phyloP scores from a whole-genome alignment of 2,797 vertebrate genomes.

The Muscicapa striata region DNA sequence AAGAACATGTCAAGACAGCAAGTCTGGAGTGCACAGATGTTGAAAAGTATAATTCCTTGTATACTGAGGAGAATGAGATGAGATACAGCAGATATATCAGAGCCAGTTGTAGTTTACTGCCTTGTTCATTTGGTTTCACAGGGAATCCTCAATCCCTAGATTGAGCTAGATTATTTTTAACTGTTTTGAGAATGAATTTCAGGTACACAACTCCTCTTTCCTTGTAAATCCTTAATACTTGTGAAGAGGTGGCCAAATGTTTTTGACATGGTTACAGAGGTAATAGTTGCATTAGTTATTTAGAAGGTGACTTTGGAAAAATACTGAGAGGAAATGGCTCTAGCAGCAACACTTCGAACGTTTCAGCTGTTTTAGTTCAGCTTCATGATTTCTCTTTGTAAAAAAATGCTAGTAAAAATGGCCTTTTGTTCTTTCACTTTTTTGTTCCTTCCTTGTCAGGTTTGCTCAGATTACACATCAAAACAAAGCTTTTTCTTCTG shows the following conservation, averaged over 20 bases:
- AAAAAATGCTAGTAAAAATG: neutral
- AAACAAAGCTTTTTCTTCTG: slow-evolving; percentile 33
- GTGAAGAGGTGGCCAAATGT: neutral
- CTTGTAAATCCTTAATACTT: neutral
- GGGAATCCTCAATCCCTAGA: neutral
- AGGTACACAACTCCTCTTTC: neutral
- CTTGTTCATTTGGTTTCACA: neutral
- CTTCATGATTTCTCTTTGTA: neutral
- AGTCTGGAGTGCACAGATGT: neutral
- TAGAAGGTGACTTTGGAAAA: neutral
- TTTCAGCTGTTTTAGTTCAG: neutral
- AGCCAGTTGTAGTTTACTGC: neutral
- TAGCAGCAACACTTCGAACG: neutral
- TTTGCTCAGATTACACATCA: slow-evolving; percentile 17
- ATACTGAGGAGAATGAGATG: neutral
- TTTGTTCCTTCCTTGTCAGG: neutral
- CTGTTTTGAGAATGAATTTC: neutral
- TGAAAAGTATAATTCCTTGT: neutral
- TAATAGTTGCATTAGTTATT: neutral
- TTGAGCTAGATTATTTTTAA: neutral
- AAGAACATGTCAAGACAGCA: neutral
- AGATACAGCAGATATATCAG: neutral
- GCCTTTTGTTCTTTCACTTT: neutral
- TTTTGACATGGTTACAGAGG: neutral
- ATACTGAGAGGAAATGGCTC: neutral